Percentiles rank a stretch among this genome's conserved stretches.
Conservation (phyloP, 2,113 vertebrate species). For the Lucifuga dentata region DNA sequence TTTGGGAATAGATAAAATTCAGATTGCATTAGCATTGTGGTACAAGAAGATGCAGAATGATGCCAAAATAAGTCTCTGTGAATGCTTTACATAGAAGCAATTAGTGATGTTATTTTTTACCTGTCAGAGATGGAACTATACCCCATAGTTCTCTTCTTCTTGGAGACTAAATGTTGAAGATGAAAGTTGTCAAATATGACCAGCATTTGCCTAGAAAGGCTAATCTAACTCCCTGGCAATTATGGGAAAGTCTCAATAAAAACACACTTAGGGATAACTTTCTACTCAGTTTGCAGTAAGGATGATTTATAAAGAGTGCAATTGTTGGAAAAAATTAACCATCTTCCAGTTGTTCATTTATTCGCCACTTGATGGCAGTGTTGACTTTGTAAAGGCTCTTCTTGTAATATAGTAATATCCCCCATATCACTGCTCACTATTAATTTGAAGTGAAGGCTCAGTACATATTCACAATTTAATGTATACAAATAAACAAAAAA, state of each 20-base stretch:
- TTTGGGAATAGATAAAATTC: slow-evolving; percentile 43
- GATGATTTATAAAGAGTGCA: background rate
- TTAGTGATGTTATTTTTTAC: slow-evolving; percentile 6
- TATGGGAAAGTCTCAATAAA: no score
- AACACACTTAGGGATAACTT: no score
- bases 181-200: no score
- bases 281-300: slow-evolving; percentile 8
- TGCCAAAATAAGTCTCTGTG: background rate
- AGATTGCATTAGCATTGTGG: slow-evolving; percentile 31
- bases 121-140: background rate
- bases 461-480: slow-evolving; percentile 12
- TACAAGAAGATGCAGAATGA: slow-evolving; percentile 18
- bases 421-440: background rate
- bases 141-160: background rate
- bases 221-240: no score
- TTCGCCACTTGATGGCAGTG: slow-evolving; percentile 75
- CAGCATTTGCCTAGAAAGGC: no score
- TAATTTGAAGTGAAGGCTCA: slow-evolving; percentile 4
- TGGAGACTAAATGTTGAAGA: no score
- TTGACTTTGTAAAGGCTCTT: slow-evolving; percentile 37
- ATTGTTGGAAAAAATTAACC: background rate
- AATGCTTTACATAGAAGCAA: background rate
- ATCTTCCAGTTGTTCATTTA: slow-evolving; percentile 8
- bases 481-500: slow-evolving; percentile 30
- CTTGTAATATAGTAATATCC: background rate